Evolutionary conservation across 1,140 invertebrate species (phyloP), one percentile per base, ranked within the genome.

Genomic region (Drosophila parabipectinata): DNA sequence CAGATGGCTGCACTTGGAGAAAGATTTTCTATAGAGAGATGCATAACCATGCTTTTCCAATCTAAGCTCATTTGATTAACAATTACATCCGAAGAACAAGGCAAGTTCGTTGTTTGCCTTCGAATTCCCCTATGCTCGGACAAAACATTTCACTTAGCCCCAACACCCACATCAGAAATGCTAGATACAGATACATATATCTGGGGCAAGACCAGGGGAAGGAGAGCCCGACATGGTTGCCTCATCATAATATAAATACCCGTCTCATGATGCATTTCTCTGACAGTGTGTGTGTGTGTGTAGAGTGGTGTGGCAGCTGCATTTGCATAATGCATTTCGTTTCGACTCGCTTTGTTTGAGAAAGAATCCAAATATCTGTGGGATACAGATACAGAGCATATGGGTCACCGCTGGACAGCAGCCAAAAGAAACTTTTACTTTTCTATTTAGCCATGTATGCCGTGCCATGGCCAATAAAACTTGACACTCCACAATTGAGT

Each of bases 311-410:
- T 37, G 77, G 79, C 66, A 61, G 81, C 72, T 77, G 80, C 80
- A 84, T 84, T 85, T 84, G 81, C 80, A 84, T 84, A 85, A 85
- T 85, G 60, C 77, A 63, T 63, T 73, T 55, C 71, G 15, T 51
- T 73, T 62, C 57, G 71, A 41, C 14, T 54, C 52, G 63, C 63
- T 67, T 74, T 58, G 59, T 59, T 59, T 50, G 48, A 47, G 64
- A 44, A 3, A 61, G 52, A 76, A 79, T 30, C 41, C 48, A 63
- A 77, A 53, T 54, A 76, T 76, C 72, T 76, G 69, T 61, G 32
- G 64, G 66, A 56, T 60, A n/a, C 51, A 15, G 26, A n/a, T 30
- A 39, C 26, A 34, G 12, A 28, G 44, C 54, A 82, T 76, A 64
- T 84, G 62, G 79, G 79, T 79, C 77, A 85, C 5, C 39, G 66